A percentile compares a stretch with the other conserved stretches of the same genome.
Conservation (phyloP, 2,797 vertebrate genomes). For the Poeciliopsis gracilis region DNA sequence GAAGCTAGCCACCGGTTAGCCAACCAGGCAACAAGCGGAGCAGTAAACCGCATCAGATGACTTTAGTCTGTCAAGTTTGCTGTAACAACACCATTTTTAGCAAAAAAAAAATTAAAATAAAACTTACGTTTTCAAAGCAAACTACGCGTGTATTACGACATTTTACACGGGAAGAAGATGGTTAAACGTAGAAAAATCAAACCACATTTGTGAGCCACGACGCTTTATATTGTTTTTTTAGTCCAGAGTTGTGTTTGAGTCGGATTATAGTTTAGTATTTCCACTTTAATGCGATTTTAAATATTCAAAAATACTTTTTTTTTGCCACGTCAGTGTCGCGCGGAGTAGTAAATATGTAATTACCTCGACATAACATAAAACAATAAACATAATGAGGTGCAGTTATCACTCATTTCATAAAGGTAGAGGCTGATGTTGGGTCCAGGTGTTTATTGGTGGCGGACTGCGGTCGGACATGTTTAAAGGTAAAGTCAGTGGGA, state of each 20-base stretch:
- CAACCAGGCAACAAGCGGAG: constrained; percentile 37
- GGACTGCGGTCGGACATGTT: background rate
- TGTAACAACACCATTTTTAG: background rate
- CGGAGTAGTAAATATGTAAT: constrained; percentile 11
- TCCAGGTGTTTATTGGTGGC: constrained; percentile 32
- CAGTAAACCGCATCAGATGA: constrained; percentile 22
- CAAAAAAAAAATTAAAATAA: rapidly evolving
- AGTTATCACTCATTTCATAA: background rate
- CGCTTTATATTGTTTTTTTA: constrained; percentile 1
- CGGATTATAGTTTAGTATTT: background rate
- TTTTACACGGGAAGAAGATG: background rate
- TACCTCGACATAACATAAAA: background rate
- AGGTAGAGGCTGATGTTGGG: too few relatives aligned
- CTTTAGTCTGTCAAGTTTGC: background rate
- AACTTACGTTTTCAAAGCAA: rapidly evolving
- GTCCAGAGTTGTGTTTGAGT: background rate
- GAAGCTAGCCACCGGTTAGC: constrained; percentile 66
- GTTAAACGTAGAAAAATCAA: background rate
- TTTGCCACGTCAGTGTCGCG: background rate
- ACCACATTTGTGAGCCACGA: background rate
- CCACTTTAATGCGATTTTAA: background rate
- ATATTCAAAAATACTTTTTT: background rate
- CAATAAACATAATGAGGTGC: background rate
- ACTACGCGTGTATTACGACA: rapidly evolving
- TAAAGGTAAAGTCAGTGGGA: background rate